Base-by-base conservation (phyloP, 2,797 vertebrate genomes). In the Myotis vivesi region DNA sequence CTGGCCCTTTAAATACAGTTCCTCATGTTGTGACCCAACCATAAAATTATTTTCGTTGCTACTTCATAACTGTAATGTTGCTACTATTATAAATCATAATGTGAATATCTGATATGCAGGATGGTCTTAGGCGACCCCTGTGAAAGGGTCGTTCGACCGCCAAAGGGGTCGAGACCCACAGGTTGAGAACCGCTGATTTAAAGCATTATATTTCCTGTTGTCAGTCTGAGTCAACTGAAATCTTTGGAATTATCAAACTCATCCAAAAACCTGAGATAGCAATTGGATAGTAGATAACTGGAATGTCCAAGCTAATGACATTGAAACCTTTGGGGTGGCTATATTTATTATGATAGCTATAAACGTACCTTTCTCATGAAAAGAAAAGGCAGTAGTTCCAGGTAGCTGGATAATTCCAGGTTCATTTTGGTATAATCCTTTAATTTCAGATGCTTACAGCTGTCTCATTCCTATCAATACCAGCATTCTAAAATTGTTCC, bases 291-390 rank as follows among this genome's bases (percentile, higher is more conserved):
- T 72, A 38, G 16, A 79, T 84, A 87, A 68, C 7, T 89, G 28
- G 7, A 12, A 81, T 76, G 19, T 89, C 46, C 6, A 86, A 76
- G 41, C 28, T 81, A 94, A 72, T 92, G 55, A 57, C 59, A 82
- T 69, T 75, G 46, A 93, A 87, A 46, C 5, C 19, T 53, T 83
- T 9, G 30, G 22, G 53, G n/a, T 84, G 15, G 17, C 92, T 95
- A 16, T 90, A 89, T 91, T 95, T 86, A 90, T 88, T 91, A 55
- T 77, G 5, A 22, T 55, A 59, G 19, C 5, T 82, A 55, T 30
- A 51, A 23, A 53, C 16, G 2, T 71, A 53, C 75, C 15, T 93
- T 96, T 73, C 55, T 38, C 6, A 51, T 66, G 9, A 72, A 73
- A 81, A 85, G 6, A 90, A 55, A 19, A 95, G 38, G 3, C 22